Evolutionary conservation across 2,113 vertebrate species (phyloP).

Genomic region (Myotis lucifugus): DNA sequence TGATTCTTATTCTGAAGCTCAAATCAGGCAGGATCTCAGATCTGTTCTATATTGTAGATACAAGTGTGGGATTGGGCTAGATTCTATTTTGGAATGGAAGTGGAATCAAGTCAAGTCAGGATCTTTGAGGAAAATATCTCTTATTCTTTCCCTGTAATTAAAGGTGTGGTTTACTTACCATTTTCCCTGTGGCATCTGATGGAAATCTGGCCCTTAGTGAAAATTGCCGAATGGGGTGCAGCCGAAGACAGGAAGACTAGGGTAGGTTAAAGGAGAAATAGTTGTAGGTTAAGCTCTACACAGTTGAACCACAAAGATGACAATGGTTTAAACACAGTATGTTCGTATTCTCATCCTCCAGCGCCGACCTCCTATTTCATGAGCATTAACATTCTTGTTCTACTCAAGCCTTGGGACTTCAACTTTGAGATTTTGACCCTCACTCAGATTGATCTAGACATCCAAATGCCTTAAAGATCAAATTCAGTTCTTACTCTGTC

Average conservation of each 20-base stretch:
- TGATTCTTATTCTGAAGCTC: background rate
- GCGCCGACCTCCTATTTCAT: background rate
- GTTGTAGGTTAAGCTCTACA: background rate
- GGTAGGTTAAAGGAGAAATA: slow-evolving; percentile 45
- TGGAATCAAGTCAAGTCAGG: background rate
- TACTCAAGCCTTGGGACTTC: background rate
- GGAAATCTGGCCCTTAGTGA: slow-evolving; percentile 75
- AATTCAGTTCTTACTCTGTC: slow-evolving; percentile 6
- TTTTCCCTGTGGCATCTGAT: slow-evolving; percentile 74
- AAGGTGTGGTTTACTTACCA: slow-evolving; percentile 61
- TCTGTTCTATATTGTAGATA: background rate
- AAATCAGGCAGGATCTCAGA: slow-evolving; percentile 12
- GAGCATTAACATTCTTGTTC: background rate
- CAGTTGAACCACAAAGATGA: background rate
- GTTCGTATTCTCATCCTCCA: background rate
- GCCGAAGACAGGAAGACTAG: slow-evolving; percentile 67
- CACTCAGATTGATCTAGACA: background rate
- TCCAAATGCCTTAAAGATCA: background rate
- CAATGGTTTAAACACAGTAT: background rate
- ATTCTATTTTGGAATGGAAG: background rate
- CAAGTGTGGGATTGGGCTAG: background rate
- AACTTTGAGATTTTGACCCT: background rate
- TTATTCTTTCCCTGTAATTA: slow-evolving; percentile 5
- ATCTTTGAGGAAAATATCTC: background rate
- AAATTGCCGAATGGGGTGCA: slow-evolving; percentile 71